Base-by-base conservation (phyloP, 2,797 vertebrate species). In the Pantherophis vulpinus region DNA sequence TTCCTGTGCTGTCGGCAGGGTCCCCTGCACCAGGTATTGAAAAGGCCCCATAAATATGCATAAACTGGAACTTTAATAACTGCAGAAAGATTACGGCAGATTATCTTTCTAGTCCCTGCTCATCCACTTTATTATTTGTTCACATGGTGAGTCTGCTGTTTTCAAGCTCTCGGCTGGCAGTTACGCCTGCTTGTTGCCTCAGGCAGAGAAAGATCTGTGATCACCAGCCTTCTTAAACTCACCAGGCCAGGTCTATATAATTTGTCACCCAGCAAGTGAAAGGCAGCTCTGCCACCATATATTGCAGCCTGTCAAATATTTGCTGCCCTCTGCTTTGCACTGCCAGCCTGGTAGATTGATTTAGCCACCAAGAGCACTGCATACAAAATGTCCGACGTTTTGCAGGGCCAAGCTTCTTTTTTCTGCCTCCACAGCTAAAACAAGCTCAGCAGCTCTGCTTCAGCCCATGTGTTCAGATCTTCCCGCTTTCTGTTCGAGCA, bases 61-160 rank as follows among this genome's bases (percentile, higher is more conserved):
- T 13, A 0, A 90, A 74, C 12, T 4, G 60, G 29, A 54, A 61
- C 66, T 92, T 91, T 94, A 93, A 93, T 93, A 93, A 94, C 90
- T 27, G 79, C n/a, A 47, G 55, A 86, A 83, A 66, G 94, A 91
- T 61, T 56, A 70, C 18, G n/a, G 97, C 95, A 97, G 95, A 95
- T 97, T 97, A 93, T 91, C 95, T 91, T 60, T 37, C 51, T 5
- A 55, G 47, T 87, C 95, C 94, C 91, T 95, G 58, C 86, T 91
- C 90, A 37, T 89, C 90, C 58, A 90, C 91, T 87, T 58, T 93
- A 95, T 95, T 96, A 97, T 96, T 94, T 96, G 97, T 95, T 98
- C 96, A 96, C 94, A 94, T 96, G 95, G 96, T 95, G 93, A 94
- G 96, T 93, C 95, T 86, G 93, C 60, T 91, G 66, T 63, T 60